Base-by-base conservation (phyloP, 2,888 invertebrate species). In the Gerris lacustris region DNA sequence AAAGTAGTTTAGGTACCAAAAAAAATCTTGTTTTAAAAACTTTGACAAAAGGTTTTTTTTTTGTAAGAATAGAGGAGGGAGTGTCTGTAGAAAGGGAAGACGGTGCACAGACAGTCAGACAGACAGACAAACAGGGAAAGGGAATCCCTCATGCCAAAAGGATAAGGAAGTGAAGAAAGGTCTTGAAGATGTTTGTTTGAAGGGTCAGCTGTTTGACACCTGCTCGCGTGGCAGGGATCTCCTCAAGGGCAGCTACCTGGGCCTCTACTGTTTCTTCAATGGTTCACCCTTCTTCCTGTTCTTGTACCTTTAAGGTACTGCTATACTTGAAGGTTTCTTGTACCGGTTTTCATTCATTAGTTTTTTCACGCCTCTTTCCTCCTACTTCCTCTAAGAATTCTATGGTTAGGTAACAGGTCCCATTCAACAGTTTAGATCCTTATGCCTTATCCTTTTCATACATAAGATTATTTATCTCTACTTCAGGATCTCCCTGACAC, bases 151-250 rank as follows among this genome's bases (percentile, higher is more conserved):
- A 4, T 31, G 31, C 2, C 31, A 31, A 31, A 4, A 31, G 31
- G 31, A 55, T 15, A 9, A 55, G 55, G 55, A 55, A 55, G 55
- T 55, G 15, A 55, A 55, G 55, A 15, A 55, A 55, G 55, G 55
- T 11, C 15, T 15, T 55, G 9, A 55, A 55, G 55, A 55, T 55
- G 15, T 55, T 15, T 55, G 9, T 55, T 11, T 11, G 15, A 55
- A 55, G 55, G 55, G 55, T 55, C 55, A 55, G 55, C 55, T 55
- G 55, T 55, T 55, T 55, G 55, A 15, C 55, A 55, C 55, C 55
- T 55, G 55, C 55, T 55, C 55, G 55, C 55, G 55, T 55, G 55
- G 55, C 55, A 55, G 55, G 55, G 15, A 31, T 31, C 2, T 11
- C 55, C 55, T 55, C 55, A 55, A 55, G 55, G 55, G 55, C 55